Evolutionary conservation across 2,113 vertebrate species (phyloP).

Genomic region (Platysteira castanea): DNA sequence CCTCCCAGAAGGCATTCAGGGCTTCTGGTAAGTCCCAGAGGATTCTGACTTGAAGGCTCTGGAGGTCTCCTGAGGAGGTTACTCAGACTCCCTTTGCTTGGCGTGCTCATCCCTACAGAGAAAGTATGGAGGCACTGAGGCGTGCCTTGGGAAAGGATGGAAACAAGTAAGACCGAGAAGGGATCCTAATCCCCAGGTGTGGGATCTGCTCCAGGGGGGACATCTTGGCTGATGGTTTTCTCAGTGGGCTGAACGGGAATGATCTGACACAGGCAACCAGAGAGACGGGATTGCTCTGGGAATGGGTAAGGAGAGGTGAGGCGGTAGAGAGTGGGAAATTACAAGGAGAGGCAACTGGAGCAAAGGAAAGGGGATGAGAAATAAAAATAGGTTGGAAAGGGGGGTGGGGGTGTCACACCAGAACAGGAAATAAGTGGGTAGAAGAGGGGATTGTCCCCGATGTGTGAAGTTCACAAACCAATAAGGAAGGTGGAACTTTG

Average conservation of each 20-base stretch:
- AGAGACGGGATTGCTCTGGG: not conserved
- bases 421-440: not conserved
- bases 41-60: not conserved
- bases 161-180: not conserved
- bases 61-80: not conserved
- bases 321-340: not conserved
- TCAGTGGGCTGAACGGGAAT: not conserved
- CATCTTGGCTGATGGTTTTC: not conserved
- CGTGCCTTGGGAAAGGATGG: not conserved
- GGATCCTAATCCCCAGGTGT: not conserved
- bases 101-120: not conserved
- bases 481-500: not conserved
- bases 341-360: not conserved
- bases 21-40: not conserved
- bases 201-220: not conserved
- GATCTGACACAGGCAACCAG: not conserved
- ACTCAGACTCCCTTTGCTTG: not conserved
- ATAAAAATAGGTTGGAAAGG: not conserved
- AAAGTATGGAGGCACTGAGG: not conserved
- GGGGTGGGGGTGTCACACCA: rapidly evolving
- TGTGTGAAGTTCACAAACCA: not conserved
- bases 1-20: not conserved
- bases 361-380: not conserved
- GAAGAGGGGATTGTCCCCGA: rapidly evolving
- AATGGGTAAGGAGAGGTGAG: not conserved